These are phyloP conservation scores for Etheostoma perlongum DNA, from an alignment of 2,797 vertebrate species.

Conservation along the genomic window DNA sequence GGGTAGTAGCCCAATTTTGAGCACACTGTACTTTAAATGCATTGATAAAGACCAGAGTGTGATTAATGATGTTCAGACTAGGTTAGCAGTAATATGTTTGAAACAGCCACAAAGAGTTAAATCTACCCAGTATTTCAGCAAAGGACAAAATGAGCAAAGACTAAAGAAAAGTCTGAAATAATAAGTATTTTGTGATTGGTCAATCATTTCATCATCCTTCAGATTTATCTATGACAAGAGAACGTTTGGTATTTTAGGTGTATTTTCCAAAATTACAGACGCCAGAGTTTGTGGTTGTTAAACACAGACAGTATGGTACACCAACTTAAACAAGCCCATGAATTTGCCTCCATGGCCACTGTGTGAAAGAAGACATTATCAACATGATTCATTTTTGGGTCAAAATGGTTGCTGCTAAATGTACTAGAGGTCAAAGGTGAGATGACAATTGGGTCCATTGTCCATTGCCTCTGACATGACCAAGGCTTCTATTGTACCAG, in stretches of 20 bases:
- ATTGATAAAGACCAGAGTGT: constrained; percentile 8
- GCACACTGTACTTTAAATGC: background rate
- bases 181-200: background rate
- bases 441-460: constrained; percentile 72
- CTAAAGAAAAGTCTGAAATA: background rate
- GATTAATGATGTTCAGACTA: background rate
- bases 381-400: constrained; percentile 50
- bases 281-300: background rate
- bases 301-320: constrained; percentile 13
- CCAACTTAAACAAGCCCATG: constrained; percentile 57
- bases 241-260: background rate
- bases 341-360: constrained; percentile 26
- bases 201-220: background rate
- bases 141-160: background rate
- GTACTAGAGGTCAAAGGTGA: constrained; percentile 71
- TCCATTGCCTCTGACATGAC: constrained; percentile 57
- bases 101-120: background rate
- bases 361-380: constrained; percentile 51
- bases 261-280: background rate
- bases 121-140: background rate
- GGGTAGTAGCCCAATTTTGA: constrained; percentile 40
- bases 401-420: constrained; percentile 55
- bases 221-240: constrained; percentile 13
- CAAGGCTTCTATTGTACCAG: constrained; percentile 58
- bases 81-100: background rate